Conservation (phyloP, 1,140 invertebrate species). For the Diuraphis noxia region DNA sequence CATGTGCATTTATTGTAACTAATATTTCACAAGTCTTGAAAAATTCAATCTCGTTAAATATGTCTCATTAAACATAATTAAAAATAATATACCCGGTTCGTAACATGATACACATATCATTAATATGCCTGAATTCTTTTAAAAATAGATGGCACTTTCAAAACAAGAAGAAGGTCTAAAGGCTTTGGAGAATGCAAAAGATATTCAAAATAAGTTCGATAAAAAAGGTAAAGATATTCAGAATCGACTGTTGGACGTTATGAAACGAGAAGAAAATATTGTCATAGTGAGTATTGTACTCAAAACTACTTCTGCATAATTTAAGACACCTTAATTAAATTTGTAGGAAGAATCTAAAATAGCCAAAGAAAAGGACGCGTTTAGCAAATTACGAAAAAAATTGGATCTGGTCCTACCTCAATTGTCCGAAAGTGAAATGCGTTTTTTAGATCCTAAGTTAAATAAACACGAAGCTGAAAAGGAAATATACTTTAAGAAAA, state of each 20-base stretch:
- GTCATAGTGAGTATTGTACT: background rate
- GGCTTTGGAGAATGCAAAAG: constrained; percentile 40
- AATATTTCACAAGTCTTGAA: background rate
- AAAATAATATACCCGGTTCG: background rate
- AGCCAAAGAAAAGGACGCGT: background rate
- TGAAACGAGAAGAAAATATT: constrained; percentile 39
- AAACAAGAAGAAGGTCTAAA: constrained; percentile 49
- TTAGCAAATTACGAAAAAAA: constrained; percentile 39
- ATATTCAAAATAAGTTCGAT: constrained; percentile 49
- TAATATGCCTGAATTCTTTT: background rate
- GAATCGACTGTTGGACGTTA: constrained; percentile 21
- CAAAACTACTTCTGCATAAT: background rate
- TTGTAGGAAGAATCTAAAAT: constrained; percentile 33
- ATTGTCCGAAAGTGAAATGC: constrained; percentile 16
- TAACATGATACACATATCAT: background rate
- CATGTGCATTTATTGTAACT: no score
- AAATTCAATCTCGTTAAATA: background rate
- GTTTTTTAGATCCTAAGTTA: background rate
- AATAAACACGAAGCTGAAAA: constrained; percentile 43
- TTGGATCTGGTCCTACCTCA: constrained; percentile 33
- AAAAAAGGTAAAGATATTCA: constrained; percentile 44
- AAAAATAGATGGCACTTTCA: constrained; percentile 5
- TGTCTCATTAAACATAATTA: background rate
- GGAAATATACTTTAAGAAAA: constrained; percentile 13
- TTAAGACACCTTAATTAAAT: background rate